A percentile compares a stretch with the other conserved stretches of the same genome.
Evolutionary conservation across 2,797 vertebrate genomes (phyloP).

Genomic region (Oceanodroma leucorhoa): DNA sequence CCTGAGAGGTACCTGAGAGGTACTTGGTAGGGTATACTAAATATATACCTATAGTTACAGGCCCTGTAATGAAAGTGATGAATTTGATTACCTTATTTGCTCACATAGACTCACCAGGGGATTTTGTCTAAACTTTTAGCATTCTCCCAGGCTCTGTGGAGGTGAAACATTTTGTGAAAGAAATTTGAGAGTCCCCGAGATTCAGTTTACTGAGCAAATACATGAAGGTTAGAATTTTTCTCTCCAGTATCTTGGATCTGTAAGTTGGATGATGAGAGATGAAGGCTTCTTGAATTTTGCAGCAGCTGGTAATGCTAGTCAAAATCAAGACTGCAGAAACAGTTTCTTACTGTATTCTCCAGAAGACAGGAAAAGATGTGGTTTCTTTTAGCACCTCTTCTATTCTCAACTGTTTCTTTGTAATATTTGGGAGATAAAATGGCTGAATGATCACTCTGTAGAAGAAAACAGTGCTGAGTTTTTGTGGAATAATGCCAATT

Average conservation of each 20-base stretch:
- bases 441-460: background rate
- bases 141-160: background rate
- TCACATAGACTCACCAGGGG: background rate
- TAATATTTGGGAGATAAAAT: background rate
- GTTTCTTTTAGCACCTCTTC: background rate
- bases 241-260: background rate
- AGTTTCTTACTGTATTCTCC: background rate
- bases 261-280: background rate
- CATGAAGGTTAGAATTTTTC: background rate
- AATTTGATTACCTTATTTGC: background rate
- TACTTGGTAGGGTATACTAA: background rate
- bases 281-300: background rate
- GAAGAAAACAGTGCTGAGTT: background rate
- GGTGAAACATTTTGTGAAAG: background rate
- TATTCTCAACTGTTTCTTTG: background rate
- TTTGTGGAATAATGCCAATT: background rate
- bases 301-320: background rate
- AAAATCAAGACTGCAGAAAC: background rate
- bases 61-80: background rate
- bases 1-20: background rate
- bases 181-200: background rate
- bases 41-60: background rate
- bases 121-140: background rate
- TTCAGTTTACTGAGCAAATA: background rate
- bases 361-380: background rate